Percentiles rank a stretch among this genome's conserved stretches.
These are phyloP conservation scores for Aphelinus certus DNA, from an alignment of 1,140 invertebrate genomes.

Conservation along the genomic window DNA sequence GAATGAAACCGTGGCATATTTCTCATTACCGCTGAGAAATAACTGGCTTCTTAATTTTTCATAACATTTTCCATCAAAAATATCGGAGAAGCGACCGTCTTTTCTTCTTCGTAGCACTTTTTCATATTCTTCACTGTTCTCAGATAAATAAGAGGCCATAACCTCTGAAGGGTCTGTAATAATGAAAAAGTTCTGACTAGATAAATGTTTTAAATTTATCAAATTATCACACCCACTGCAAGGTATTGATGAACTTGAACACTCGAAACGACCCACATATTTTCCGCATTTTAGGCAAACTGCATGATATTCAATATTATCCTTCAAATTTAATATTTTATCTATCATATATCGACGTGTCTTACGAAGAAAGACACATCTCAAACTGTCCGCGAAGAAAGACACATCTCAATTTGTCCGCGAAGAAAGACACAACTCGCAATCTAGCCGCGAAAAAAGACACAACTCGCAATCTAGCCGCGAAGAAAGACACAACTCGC, in stretches of 20 bases:
- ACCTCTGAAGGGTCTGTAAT: background rate
- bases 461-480: too few species aligned
- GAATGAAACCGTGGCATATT: conserved; percentile 16
- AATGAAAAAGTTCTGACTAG: background rate
- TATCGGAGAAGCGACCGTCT: background rate
- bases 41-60: background rate
- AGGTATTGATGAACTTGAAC: background rate
- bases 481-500: too few species aligned
- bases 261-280: background rate
- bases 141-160: too few species aligned
- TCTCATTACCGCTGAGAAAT: background rate
- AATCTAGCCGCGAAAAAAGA: too few species aligned
- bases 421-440: too few species aligned
- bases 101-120: background rate
- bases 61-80: conserved; percentile 10
- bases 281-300: too few species aligned
- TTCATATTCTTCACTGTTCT: background rate
- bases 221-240: background rate
- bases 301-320: too few species aligned
- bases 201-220: conserved; percentile 1
- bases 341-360: too few species aligned
- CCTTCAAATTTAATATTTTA: too few species aligned
- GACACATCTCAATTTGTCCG: too few species aligned
- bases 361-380: too few species aligned
- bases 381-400: too few species aligned